A percentile compares a stretch with the other conserved stretches of the same genome.
These are phyloP conservation scores for Aurelia sp. DNA, from an alignment of 30 jellyfish, hydroid and myxozoan genomes.

Conservation along the genomic window DNA sequence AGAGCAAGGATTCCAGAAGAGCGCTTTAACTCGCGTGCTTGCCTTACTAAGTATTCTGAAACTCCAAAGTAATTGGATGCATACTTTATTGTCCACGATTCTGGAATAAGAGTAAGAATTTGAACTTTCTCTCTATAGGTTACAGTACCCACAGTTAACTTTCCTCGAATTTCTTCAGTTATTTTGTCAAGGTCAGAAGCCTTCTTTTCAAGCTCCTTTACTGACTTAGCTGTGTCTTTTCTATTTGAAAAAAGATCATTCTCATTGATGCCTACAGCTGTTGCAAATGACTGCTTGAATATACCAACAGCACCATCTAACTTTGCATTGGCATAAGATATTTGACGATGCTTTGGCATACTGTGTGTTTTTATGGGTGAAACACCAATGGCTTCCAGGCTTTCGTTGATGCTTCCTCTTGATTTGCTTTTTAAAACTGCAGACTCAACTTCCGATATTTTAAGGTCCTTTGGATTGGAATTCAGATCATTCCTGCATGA, in stretches of 20 bases:
- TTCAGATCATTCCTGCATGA: too few relatives aligned
- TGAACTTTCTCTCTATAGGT: conserved; percentile 31
- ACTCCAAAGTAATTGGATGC: conserved; percentile 58
- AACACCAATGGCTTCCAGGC: conserved; percentile 45
- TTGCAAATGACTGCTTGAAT: conserved; percentile 23
- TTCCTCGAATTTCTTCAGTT: conserved; percentile 31
- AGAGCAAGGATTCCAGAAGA: conserved; percentile 51
- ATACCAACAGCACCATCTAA: conserved; percentile 19
- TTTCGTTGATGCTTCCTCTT: conserved; percentile 14
- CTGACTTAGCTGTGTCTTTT: not conserved
- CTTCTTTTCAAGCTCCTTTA: conserved; percentile 9
- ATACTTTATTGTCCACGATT: conserved; percentile 55
- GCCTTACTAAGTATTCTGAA: conserved; percentile 43
- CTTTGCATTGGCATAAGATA: conserved; percentile 42
- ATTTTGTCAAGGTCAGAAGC: conserved; percentile 34
- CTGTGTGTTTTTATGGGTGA: conserved; percentile 52
- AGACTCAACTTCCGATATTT: conserved; percentile 13
- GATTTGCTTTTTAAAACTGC: not conserved
- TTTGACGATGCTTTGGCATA: conserved; percentile 53
- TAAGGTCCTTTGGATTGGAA: conserved; percentile 10
- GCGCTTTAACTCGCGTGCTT: conserved; percentile 32
- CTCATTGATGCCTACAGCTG: conserved; percentile 17
- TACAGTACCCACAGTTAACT: conserved; percentile 18
- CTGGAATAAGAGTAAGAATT: conserved; percentile 60
- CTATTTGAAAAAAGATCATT: not conserved